Percentiles rank a stretch among this genome's conserved stretches.
phyloP scores from a whole-genome alignment of 2,113 vertebrate species.

The Cinclus mexicanus region DNA sequence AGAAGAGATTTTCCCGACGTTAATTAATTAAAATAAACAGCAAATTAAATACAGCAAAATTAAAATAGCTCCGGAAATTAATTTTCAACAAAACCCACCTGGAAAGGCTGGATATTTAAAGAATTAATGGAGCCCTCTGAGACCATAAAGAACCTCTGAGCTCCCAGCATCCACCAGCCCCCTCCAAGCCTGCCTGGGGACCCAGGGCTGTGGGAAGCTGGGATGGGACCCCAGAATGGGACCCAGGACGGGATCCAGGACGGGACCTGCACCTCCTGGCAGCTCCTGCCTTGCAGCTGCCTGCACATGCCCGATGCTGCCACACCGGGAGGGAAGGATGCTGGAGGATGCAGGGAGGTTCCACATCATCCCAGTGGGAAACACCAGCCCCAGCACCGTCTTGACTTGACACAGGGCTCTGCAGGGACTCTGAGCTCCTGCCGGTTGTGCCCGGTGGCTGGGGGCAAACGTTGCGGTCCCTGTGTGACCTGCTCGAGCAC shows the following conservation, averaged over 20 bases:
- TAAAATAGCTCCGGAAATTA: constrained; percentile 85
- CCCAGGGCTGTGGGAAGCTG: neutral
- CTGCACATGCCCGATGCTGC: neutral
- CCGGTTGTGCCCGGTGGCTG: neutral
- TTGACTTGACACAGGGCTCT: neutral
- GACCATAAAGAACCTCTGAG: constrained; percentile 21
- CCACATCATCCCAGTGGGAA: neutral
- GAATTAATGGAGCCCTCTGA: constrained; percentile 65
- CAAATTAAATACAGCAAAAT: constrained; percentile 86
- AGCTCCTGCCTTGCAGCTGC: neutral
- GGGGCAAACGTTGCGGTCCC: rapidly evolving
- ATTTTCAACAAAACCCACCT: constrained; percentile 79
- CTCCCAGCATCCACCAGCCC: constrained; percentile 19
- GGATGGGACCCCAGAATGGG: neutral
- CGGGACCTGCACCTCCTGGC: neutral
- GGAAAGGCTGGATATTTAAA: constrained; percentile 78
- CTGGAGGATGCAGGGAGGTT: neutral
- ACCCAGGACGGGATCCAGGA: neutral
- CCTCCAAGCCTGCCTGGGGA: neutral
- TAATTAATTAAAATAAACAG: constrained; percentile 86
- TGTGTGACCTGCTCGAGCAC: rapidly evolving
- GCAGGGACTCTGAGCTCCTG: neutral
- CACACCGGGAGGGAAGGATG: neutral
- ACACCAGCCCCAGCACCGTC: neutral
- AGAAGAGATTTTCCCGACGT: constrained; percentile 72